A percentile compares a stretch with the other conserved stretches of the same genome.
Evolutionary conservation across 2,113 vertebrate genomes (phyloP).

Genomic region (Alethe diademata): DNA sequence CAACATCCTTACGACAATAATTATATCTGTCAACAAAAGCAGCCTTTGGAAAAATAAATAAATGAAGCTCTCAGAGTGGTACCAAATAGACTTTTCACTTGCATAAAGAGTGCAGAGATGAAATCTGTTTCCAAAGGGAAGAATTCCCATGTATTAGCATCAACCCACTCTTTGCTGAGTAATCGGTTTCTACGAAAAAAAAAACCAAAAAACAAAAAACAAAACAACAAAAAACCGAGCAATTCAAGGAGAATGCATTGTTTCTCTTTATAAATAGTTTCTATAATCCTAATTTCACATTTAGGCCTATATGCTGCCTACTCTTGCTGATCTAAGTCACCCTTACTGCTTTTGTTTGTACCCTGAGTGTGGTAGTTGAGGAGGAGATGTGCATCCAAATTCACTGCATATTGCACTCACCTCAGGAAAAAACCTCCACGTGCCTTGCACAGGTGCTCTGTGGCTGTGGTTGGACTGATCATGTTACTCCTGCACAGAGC

Average conservation of each 20-base stretch:
- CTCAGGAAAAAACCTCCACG: background rate
- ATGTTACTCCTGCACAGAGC: background rate
- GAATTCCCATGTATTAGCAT: conserved; percentile 30
- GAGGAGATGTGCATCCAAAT: background rate
- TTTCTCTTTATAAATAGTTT: conserved; percentile 16
- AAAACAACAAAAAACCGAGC: background rate
- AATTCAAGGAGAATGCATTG: background rate
- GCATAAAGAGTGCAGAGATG: background rate
- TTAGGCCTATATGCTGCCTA: background rate
- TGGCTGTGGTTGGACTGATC: background rate
- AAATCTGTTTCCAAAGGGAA: background rate
- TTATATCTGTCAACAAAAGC: background rate
- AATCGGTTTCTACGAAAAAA: background rate
- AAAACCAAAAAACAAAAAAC: background rate
- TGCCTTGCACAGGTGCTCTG: background rate
- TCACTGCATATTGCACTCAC: background rate
- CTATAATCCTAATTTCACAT: background rate
- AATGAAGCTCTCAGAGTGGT: background rate
- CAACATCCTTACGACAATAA: background rate
- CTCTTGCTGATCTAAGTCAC: background rate
- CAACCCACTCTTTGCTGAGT: conserved; percentile 26
- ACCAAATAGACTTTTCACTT: background rate
- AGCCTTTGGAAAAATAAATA: background rate
- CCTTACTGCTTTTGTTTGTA: background rate
- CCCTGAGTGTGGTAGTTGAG: background rate